phyloP scores from a whole-genome alignment of 2,797 vertebrate species.

The Esox masquinongy region DNA sequence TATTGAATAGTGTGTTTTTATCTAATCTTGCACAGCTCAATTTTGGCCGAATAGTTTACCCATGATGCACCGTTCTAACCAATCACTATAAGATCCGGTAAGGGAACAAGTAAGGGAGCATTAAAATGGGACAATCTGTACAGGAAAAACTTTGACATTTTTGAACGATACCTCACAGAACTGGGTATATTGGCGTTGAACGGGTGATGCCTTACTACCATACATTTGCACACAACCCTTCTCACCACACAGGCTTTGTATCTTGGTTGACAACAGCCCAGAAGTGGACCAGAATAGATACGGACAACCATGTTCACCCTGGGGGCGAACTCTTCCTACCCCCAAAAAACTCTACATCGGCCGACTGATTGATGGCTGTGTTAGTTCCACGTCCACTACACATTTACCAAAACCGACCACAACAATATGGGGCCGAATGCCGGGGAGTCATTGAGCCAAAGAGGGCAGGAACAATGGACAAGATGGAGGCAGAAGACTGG shows the following conservation, averaged over 20 bases:
- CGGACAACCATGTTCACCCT: not conserved
- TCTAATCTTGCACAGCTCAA: no score
- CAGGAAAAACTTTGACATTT: not conserved
- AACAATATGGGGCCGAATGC: constrained; percentile 57
- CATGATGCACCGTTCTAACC: not conserved
- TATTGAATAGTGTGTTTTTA: not conserved
- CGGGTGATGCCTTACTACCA: not conserved
- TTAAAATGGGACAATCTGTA: not conserved
- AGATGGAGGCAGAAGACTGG: constrained; percentile 44
- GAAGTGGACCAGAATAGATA: constrained; percentile 2
- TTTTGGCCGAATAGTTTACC: not conserved
- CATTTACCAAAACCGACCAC: constrained; percentile 18
- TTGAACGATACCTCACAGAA: not conserved
- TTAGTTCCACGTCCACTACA: constrained; percentile 6
- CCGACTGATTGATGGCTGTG: constrained; percentile 43
- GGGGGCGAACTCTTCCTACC: constrained; percentile 10
- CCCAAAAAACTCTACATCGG: constrained; percentile 25
- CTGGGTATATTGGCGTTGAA: not conserved
- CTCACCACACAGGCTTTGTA: not conserved
- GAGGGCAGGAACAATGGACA: constrained; percentile 59
- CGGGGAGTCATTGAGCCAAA: constrained; percentile 57
- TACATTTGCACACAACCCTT: not conserved
- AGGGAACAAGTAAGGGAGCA: not conserved
- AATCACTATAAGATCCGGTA: not conserved
- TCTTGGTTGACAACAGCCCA: constrained; percentile 13